These are phyloP conservation scores for Cololabis saira DNA, from an alignment of 2,113 vertebrate genomes.

Conservation along the genomic window DNA sequence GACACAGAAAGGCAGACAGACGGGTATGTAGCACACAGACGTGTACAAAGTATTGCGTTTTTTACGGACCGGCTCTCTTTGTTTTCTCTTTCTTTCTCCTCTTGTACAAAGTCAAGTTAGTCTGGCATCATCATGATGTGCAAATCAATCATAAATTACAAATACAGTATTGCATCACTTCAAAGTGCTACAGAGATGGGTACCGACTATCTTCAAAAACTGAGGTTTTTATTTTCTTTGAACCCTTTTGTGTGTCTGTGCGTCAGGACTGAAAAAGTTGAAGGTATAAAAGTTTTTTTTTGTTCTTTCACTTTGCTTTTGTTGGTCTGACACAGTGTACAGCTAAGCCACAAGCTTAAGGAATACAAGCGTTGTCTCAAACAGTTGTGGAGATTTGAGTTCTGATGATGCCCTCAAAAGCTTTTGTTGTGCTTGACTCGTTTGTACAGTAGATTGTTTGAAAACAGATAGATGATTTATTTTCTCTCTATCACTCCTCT, in stretches of 20 bases:
- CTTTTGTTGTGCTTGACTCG: not conserved
- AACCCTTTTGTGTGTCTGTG: constrained; percentile 33
- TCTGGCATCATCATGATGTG: constrained; percentile 61
- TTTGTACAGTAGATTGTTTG: constrained; percentile 5
- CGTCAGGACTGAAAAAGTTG: not conserved
- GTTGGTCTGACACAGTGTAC: constrained; percentile 50
- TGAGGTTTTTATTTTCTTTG: constrained; percentile 29
- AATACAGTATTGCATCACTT: constrained; percentile 84
- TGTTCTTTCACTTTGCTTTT: constrained; percentile 48
- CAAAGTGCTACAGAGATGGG: constrained; percentile 82
- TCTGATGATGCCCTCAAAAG: not conserved
- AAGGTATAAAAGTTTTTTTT: constrained; percentile 11
- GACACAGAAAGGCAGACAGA: constrained; percentile 54
- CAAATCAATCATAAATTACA: constrained; percentile 75
- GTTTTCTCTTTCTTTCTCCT: constrained; percentile 29
- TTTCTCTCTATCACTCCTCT: no score
- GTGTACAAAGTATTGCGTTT: constrained; percentile 85
- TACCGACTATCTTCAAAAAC: constrained; percentile 68
- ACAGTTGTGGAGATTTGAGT: constrained; percentile 8
- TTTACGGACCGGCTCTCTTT: constrained; percentile 59
- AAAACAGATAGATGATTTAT: no score
- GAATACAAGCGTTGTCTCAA: constrained; percentile 19
- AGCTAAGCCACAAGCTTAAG: constrained; percentile 31
- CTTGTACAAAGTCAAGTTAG: constrained; percentile 48
- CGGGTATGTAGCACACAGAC: constrained; percentile 44